Evolutionary conservation across 2,797 vertebrate genomes (phyloP), one percentile per base, ranked within the genome.

Genomic region (Danio aesculapii): DNA sequence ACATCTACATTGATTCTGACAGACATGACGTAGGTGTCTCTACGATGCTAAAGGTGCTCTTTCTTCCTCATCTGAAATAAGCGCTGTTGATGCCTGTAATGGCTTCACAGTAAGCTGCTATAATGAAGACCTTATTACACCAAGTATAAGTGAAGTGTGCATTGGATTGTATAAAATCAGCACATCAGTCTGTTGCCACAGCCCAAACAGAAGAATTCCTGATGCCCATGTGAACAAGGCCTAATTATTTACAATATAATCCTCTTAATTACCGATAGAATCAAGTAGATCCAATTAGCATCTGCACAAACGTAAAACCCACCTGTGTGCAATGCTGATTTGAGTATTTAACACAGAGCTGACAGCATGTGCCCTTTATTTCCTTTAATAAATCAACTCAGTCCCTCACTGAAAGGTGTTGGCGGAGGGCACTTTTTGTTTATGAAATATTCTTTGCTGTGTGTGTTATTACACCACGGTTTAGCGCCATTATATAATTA

Each of bases 401-500:
- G 46, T 78, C 55, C 46, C 43, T 70, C 55, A 70, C 8, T 44
- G 66, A 68, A 68, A 19, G 46, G 21, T 19, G 47, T 59, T 66
- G 41, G 41, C 44, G 4, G 10, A 41, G 30, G 30, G 30, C 75
- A 49, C 44, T 19, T 43, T 47, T 19, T 58, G 43, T 50, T 77
- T 77, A 77, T 58, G 44, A 77, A 69, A 77, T 50, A 69, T 77
- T 59, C 50, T 68, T 59, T 78, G 75, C 50, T 53, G 13, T 39
- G 53, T 68, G 21, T 30, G 30, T 30, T 61, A 57, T 55, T 70
- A 44, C n/a, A 55, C 13, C 41, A 41, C 14, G 6, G 43, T 57
- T 52, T 19, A 19, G 30, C 47, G 12, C 14, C 52, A 30, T 58
- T 39, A 47, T 13, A 57, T 47, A 39, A 43, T 67, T 39, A 13